Evolutionary conservation across 2,888 invertebrate species (phyloP), one percentile per base, ranked within the genome.

Genomic region (Aphodius sticticus): DNA sequence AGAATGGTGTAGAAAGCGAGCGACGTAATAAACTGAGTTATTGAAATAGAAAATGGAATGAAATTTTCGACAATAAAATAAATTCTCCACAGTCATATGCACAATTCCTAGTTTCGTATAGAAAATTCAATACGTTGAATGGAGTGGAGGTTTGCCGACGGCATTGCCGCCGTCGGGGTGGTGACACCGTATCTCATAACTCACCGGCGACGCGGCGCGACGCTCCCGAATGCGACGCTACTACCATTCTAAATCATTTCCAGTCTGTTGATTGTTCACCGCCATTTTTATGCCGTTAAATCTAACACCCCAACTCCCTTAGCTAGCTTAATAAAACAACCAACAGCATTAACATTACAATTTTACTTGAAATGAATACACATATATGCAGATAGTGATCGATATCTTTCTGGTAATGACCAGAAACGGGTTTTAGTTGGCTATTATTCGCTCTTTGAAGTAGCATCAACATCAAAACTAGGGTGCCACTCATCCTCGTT

Each of bases 101-200:
- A 82, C 81, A 77, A 16, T 38, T 80, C 78, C 79, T 69, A 83
- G 81, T 82, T 80, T 71, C 80, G 78, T 81, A 85, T 86, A 53
- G 53, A 84, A 86, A 86, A 86, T 86, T 85, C 85, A 86, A 87
- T 87, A 86, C 86, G 84, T 82, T 86, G 85, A 86, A 86, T 86
- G 83, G 85, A 84, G 86, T 84, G 53, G 53, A 53, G 53, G 53
- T 53, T 53, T 53, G 53, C 53, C 53, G 53, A 53, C 81, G 82
- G 79, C 81, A 83, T 82, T 53, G 12, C 53, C 53, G 9, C 53
- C 53, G 53, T 9, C 35, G 15, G 84, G 85, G 85, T 85, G 86
- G 85, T 86, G 86, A 85, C 86, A 85, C 84, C 84, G 82, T 85
- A 85, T 85, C 84, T 85, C 85, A 86, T 87, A 87, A 86, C 84